phyloP scores from a whole-genome alignment of 2,888 invertebrate genomes.

The Drosophila affinis region DNA sequence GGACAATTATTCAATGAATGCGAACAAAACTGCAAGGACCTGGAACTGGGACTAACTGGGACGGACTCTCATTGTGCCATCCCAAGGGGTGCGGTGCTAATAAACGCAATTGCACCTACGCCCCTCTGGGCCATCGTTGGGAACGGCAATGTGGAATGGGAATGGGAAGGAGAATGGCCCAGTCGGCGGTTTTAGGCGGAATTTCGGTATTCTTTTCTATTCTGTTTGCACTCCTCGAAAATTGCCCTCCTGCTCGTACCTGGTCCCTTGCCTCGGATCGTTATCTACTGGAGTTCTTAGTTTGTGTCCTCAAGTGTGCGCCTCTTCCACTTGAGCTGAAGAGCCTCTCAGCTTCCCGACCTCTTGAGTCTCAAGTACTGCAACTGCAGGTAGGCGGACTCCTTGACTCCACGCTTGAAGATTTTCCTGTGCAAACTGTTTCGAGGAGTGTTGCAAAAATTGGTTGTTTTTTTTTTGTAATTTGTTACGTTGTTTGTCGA shows the following conservation, averaged over 20 bases:
- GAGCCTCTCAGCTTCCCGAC: constrained; percentile 42
- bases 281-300: constrained; percentile 54
- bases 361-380: constrained; percentile 73
- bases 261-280: constrained; percentile 50
- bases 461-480: constrained; percentile 20
- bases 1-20: constrained; percentile 63
- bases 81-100: constrained; percentile 72
- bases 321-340: constrained; percentile 72
- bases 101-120: constrained; percentile 82
- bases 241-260: constrained; percentile 16
- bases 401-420: constrained; percentile 27
- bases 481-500: constrained; percentile 22
- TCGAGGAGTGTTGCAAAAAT: constrained; percentile 34
- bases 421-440: constrained; percentile 53
- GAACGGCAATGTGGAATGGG: constrained; percentile 29
- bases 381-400: constrained; percentile 60
- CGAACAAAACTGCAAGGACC: constrained; percentile 20
- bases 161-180: constrained; percentile 39
- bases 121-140: constrained; percentile 54
- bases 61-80: constrained; percentile 17
- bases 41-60: constrained; percentile 22
- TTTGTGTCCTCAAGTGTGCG: constrained; percentile 66
- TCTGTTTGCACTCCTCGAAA: constrained; percentile 28
- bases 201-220: constrained; percentile 43
- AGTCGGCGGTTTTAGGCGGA: constrained; percentile 78